phyloP scores from a whole-genome alignment of 37 sponge, comb jelly and placozoan species.

The Axinella damicornis region DNA sequence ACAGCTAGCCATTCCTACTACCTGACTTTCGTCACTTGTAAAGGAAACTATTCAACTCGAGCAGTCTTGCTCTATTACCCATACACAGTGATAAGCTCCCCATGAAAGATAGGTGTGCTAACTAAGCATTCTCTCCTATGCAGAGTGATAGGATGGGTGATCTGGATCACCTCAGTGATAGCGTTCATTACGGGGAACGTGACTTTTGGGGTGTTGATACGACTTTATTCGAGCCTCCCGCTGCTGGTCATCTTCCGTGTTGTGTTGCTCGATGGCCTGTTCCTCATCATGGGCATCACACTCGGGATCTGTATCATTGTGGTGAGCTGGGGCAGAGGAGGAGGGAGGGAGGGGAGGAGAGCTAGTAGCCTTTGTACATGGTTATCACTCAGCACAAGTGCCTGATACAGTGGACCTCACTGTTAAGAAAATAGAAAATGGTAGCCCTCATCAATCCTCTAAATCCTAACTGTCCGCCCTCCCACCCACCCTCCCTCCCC shows the following conservation, averaged over 20 bases:
- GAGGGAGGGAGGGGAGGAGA: background rate
- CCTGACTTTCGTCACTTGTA: no score
- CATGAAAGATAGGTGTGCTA: no score
- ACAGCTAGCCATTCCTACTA: no score
- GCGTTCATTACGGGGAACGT: slow-evolving; percentile 53
- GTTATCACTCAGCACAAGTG: no score
- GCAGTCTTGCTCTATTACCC: no score
- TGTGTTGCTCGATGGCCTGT: slow-evolving; percentile 61
- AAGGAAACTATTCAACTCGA: no score
- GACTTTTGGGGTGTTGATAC: slow-evolving; percentile 52
- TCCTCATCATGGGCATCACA: slow-evolving; percentile 65
- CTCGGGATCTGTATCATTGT: slow-evolving; percentile 67
- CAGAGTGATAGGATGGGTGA: background rate
- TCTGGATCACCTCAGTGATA: slow-evolving; percentile 42
- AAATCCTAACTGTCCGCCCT: no score
- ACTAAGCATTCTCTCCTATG: no score
- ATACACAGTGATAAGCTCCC: no score
- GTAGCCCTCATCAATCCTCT: no score
- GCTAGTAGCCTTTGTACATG: background rate
- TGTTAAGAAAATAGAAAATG: no score
- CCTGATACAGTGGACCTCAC: no score
- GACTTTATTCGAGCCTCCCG: background rate
- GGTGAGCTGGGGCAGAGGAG: slow-evolving; percentile 20
- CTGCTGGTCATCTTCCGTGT: slow-evolving; percentile 44
- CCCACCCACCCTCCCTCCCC: background rate